Base-by-base conservation (phyloP, 2,797 vertebrate species). In the Serranus cabrilla region DNA sequence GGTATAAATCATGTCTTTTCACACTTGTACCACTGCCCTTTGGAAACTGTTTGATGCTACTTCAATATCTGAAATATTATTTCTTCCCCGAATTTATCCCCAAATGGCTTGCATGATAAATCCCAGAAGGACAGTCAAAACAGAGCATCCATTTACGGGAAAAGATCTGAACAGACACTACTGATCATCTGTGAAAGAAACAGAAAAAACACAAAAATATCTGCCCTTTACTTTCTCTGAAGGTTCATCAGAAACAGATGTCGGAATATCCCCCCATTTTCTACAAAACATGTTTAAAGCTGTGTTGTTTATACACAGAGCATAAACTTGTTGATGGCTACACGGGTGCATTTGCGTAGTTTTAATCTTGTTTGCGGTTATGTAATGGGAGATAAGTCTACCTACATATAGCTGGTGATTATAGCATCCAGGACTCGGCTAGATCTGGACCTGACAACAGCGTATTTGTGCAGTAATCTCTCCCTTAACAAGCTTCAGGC, bases 401-500 rank as follows among this genome's bases (percentile, higher is more conserved):
- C 70, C 55, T 79, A 63, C 23, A 31, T 83, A 65, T 71, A 74
- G 74, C 78, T 85, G 81, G 74, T 65, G 75, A 84, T 78, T 78
- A 67, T 27, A 76, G 73, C 57, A 9, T 84, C 58, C 73, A 75
- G 65, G 70, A 51, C 71, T 70, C 16, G 1, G 40, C 68, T 16
- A 40, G 83, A 85, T 86, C 70, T 81, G 76, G 58, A 76, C 69
- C 86, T 78, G 88, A 91, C 86, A 90, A 81, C 89, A 82, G 83
- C 74, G 84, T 93, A 87, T 91, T 93, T 93, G 85, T 91, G 91
- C 83, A 78, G 81, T 87, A 93, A 94, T 93, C 90, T 83, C 83
- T 86, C 66, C 69, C 74, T 84, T 96, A 95, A 95, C 93, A 87
- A 93, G 91, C 90, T 92, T 93, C 93, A 95, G 92, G 93, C 94